Base-by-base conservation (phyloP, 2,888 invertebrate genomes). In the Criorhina ranunculi region DNA sequence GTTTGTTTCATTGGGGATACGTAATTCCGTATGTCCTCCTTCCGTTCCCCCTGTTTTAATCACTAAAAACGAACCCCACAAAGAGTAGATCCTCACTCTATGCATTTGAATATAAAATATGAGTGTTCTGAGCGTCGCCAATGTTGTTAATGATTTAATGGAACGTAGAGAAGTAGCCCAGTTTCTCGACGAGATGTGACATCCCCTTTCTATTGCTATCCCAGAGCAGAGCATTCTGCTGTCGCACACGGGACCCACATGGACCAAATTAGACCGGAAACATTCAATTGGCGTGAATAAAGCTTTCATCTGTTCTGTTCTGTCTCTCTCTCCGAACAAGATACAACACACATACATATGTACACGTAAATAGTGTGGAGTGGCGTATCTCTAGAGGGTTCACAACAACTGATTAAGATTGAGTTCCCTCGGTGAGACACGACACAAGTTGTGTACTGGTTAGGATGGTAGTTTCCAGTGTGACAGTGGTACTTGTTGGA, bases 261-360 rank as follows among this genome's bases (percentile, higher is more conserved):
- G 80, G 75, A 85, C 80, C 76, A 85, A 85, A 75, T 85, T 80
- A 76, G 85, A 85, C 85, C 85, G 85, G 85, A 85, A 85, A 85
- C 76, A 85, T 75, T 85, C 85, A 85, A 85, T 85, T 85, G 85
- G 80, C 85, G 76, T 85, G 79, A 85, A 85, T 85, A 70, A 80
- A 85, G 76, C 80, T 75, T 85, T 85, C 85, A 70, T 85, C 80
- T 85, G 85, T 80, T 19, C 69, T 75, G 51, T n/a, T n/a, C n/a
- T n/a, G n/a, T n/a, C n/a, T n/a, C n/a, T n/a, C 49, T 55, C 29
- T 73, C 19, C 42, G 24, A 15, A 57, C 35, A 62, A 9, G 44
- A 44, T 46, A 35, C 46, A 62, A 24, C 8, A 9, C 49, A 42
- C 9, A 44, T 3, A 49, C 57, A 33, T 29, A 49, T 15, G 4